Evolutionary conservation across 2,113 vertebrate species (phyloP), one percentile per base, ranked within the genome.

Genomic region (Stigmatopora argus): DNA sequence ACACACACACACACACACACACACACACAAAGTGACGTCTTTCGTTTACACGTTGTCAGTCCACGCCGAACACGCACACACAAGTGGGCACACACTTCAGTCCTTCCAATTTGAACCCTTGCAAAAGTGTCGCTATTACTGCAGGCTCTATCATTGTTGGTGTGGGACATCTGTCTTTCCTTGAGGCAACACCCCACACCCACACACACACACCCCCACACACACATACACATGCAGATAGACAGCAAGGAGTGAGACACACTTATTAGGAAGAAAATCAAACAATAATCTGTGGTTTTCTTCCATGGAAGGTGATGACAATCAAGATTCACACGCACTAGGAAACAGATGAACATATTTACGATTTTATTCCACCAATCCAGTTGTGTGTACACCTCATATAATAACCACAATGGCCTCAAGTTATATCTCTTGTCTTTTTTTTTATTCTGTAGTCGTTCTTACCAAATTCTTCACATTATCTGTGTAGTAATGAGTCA

Each of bases 161-260:
- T 79, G 80, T 73, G 85, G 74, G 84, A 87, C 87, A 89, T 85
- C 85, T 89, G 86, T 84, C 81, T 82, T 76, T 66, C 80, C 79
- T 85, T 71, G 58, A 67, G 71, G 84, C 85, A 84, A 35, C 67
- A 61, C 51, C 61, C 77, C 78, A 63, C 79, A 70, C 66, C 58
- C 65, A 59, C 62, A 60, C n/a, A 48, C 51, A n/a, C 46, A 49
- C 38, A 19, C 63, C 21, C 11, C 13, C 19, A 62, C 35, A 41
- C 46, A 63, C 46, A 60, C 67, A 67, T 66, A 62, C 55, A 63
- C 55, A 53, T 19, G 65, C 55, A 48, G 58, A 63, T 75, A 48
- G 38, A 69, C 58, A 81, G 73, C 60, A 18, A 31, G 31, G 48
- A 53, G 46, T 71, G 70, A 76, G 52, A 80, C 64, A 62, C 69